A percentile compares a stretch with the other conserved stretches of the same genome.
phyloP scores from a whole-genome alignment of 2,888 invertebrate species.

The Melanotus villosus region DNA sequence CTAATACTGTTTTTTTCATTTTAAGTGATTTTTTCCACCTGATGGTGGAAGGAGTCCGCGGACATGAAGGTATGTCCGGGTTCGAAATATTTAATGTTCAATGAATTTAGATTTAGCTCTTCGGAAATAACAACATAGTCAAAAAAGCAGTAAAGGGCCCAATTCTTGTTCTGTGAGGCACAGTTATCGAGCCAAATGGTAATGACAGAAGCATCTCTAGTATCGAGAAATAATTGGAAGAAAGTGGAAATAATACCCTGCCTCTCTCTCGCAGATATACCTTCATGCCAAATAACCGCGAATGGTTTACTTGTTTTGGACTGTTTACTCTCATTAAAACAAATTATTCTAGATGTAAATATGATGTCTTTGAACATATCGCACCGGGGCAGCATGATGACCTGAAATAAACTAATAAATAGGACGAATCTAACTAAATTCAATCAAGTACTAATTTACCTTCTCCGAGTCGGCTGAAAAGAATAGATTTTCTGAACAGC shows the following conservation, averaged over 20 bases:
- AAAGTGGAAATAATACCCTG: background rate
- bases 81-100: background rate
- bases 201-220: background rate
- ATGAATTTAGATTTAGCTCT: background rate
- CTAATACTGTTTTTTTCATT: background rate
- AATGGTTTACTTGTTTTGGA: background rate
- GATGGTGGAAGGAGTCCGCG: background rate
- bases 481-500: conserved; percentile 22
- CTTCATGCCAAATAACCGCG: conserved; percentile 8
- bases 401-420: conserved; percentile 30
- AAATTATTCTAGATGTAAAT: conserved; percentile 46
- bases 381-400: conserved; percentile 46
- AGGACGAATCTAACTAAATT: background rate
- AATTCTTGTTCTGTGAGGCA: background rate
- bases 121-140: background rate
- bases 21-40: background rate
- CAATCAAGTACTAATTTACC: conserved; percentile 8
- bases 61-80: too few relatives aligned
- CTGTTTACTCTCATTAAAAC: conserved; percentile 37
- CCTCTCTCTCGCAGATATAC: background rate
- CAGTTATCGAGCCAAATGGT: conserved; percentile 2
- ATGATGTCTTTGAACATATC: conserved; percentile 50
- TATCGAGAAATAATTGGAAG: background rate
- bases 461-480: conserved; percentile 45
- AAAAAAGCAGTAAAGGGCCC: background rate